Evolutionary conservation across 1,140 invertebrate species (phyloP).

Genomic region (Frieseomelitta varia): DNA sequence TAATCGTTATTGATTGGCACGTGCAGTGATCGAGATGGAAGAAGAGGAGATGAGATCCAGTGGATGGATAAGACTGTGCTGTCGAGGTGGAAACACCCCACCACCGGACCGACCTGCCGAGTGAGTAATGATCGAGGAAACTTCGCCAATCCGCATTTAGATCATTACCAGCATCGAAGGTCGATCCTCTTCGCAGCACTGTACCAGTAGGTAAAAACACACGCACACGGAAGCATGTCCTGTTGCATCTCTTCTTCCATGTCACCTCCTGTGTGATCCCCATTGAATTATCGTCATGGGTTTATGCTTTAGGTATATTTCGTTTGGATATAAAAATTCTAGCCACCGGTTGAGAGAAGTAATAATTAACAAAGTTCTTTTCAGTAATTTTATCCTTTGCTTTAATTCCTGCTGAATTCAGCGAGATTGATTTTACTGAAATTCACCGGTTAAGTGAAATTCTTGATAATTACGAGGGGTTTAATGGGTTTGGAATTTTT

Average conservation of each 20-base stretch:
- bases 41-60: constrained; percentile 64
- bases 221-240: neutral
- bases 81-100: constrained; percentile 63
- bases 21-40: constrained; percentile 71
- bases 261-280: neutral
- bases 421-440: neutral
- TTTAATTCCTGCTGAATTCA: neutral
- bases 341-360: neutral
- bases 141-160: constrained; percentile 53
- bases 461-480: neutral
- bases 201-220: constrained; percentile 50
- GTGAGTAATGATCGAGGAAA: constrained; percentile 70
- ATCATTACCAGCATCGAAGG: constrained; percentile 54
- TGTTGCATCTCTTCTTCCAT: neutral
- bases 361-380: neutral
- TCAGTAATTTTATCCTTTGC: neutral
- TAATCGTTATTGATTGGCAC: constrained; percentile 19
- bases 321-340: neutral
- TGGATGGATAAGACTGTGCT: constrained; percentile 72
- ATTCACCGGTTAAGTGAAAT: neutral
- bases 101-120: constrained; percentile 70
- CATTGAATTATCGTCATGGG: neutral
- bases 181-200: constrained; percentile 46
- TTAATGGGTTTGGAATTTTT: neutral
- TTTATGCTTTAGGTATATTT: neutral